A percentile compares a stretch with the other conserved stretches of the same genome.
These are phyloP conservation scores for Drosophila birchii DNA, from an alignment of 2,888 invertebrate genomes.

Conservation along the genomic window DNA sequence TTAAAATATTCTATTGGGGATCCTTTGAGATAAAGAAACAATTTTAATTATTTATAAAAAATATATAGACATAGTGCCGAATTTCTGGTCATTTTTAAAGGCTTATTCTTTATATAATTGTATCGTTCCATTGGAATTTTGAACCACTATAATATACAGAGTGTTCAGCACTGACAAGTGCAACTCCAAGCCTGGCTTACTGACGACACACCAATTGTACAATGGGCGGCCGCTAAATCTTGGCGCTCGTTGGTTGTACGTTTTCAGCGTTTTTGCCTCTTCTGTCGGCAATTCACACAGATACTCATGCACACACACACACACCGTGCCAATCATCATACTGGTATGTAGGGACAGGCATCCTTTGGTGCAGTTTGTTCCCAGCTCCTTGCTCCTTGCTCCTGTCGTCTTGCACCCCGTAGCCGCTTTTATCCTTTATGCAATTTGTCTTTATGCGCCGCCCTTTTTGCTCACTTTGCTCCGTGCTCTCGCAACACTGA, in stretches of 20 bases:
- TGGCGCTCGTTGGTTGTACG: constrained; percentile 37
- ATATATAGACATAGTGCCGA: accelerated
- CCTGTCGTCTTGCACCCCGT: constrained; percentile 13
- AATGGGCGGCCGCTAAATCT: constrained; percentile 47
- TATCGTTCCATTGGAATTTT: background rate
- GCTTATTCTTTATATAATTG: background rate
- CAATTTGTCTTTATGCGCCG: constrained; percentile 57
- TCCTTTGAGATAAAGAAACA: background rate
- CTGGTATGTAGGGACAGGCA: constrained; percentile 32
- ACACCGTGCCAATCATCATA: constrained; percentile 44
- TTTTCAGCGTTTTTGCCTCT: constrained; percentile 41
- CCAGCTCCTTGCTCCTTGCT: constrained; percentile 6
- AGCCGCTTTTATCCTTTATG: constrained; percentile 50
- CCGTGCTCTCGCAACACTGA: constrained; percentile 34
- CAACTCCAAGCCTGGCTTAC: constrained; percentile 25
- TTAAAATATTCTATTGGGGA: no score
- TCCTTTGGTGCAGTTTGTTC: constrained; percentile 35
- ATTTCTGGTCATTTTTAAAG: accelerated
- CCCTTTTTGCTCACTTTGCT: constrained; percentile 40
- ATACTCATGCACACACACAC: constrained; percentile 16
- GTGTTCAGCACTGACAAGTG: constrained; percentile 15
- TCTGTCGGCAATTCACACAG: constrained; percentile 28
- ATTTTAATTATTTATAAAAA: background rate
- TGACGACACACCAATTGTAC: constrained; percentile 38
- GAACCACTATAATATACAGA: background rate